Conservation (phyloP, 2,888 invertebrate species). For the Endomychus coccineus region DNA sequence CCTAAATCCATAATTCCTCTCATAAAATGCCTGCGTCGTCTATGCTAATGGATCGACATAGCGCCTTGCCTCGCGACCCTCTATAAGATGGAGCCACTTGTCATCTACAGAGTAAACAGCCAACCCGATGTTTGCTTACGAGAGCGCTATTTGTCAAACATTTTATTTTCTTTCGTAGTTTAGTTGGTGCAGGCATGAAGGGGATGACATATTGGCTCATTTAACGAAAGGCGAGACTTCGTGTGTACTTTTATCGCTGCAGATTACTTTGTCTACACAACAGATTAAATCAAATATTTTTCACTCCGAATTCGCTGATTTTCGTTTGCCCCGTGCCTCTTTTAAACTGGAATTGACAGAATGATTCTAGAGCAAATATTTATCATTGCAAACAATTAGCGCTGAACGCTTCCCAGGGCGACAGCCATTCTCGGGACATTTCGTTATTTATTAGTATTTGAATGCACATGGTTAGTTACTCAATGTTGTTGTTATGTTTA, state of each 20-base stretch:
- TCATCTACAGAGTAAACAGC: slow-evolving; percentile 41
- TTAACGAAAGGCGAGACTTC: slow-evolving; percentile 40
- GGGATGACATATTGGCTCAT: slow-evolving; percentile 40
- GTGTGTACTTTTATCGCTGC: slow-evolving; percentile 43
- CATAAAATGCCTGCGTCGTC: slow-evolving; percentile 29
- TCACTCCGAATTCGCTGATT: slow-evolving; percentile 30
- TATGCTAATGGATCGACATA: slow-evolving; percentile 35
- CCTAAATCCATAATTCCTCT: slow-evolving; percentile 30
- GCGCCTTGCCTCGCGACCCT: slow-evolving; percentile 22
- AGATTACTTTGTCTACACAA: slow-evolving; percentile 44
- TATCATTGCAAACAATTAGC: no score
- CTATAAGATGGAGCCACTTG: slow-evolving; percentile 37
- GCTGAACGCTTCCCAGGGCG: no score
- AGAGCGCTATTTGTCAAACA: slow-evolving; percentile 43
- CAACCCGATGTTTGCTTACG: slow-evolving; percentile 41
- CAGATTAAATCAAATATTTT: slow-evolving; percentile 46
- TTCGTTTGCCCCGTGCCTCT: not conserved
- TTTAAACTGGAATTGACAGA: no score
- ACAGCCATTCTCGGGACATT: no score
- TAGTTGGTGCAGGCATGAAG: slow-evolving; percentile 31
- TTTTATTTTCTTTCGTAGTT: slow-evolving; percentile 42
- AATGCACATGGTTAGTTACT: no score
- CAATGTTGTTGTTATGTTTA: no score
- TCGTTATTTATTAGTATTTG: no score
- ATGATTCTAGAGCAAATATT: no score